A percentile compares a stretch with the other conserved stretches of the same genome.
Conservation (phyloP, 2,797 vertebrate genomes). For the Hypotaenidia philippensis region DNA sequence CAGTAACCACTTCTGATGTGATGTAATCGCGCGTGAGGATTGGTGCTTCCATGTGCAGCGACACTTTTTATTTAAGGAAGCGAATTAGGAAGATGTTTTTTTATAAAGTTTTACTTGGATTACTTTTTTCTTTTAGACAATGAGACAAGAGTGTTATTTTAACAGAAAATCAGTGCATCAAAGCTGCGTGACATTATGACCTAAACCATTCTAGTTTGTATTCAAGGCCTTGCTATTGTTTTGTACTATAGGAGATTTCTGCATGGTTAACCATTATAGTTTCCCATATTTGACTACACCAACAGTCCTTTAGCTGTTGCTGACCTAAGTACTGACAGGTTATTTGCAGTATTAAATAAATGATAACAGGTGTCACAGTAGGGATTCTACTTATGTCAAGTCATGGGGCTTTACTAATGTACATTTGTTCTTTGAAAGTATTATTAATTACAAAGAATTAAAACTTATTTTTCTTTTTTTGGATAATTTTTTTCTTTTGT, state of each 20-base stretch:
- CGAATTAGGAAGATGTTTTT: neutral
- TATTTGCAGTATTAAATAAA: neutral
- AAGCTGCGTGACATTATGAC: neutral
- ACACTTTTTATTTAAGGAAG: neutral
- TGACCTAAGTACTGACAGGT: neutral
- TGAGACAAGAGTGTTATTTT: neutral
- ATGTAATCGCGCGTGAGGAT: fast-evolving
- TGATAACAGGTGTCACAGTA: neutral
- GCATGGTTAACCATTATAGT: neutral
- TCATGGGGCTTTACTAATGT: neutral
- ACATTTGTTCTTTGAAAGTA: neutral
- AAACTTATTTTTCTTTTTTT: neutral
- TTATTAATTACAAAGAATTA: neutral
- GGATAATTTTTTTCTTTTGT: neutral
- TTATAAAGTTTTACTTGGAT: neutral
- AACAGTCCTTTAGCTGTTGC: neutral
- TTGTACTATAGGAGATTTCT: neutral
- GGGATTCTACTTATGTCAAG: neutral
- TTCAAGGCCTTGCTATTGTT: neutral
- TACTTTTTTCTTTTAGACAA: neutral
- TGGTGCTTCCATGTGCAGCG: neutral
- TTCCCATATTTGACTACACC: neutral
- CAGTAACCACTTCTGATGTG: neutral
- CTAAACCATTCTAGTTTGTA: neutral
- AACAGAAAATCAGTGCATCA: neutral